Conservation (phyloP, 2,888 invertebrate species). For the Erpobdella octoculata region DNA sequence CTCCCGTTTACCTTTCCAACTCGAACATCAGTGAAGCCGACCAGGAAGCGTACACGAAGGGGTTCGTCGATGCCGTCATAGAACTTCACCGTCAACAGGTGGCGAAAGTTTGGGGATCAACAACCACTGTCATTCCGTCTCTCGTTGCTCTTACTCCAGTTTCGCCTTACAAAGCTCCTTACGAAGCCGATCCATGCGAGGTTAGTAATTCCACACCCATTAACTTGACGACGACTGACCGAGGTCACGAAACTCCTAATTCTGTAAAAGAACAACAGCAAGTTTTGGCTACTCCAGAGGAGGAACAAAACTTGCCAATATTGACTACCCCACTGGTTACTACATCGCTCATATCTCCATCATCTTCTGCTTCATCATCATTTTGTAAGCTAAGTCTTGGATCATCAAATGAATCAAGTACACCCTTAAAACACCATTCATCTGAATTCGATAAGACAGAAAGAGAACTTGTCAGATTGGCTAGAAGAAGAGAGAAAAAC, state of each 20-base stretch:
- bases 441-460: neutral
- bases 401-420: neutral
- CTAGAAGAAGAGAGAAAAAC: constrained; percentile 20
- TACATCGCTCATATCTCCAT: constrained; percentile 18
- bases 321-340: neutral
- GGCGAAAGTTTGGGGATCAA: constrained; percentile 60
- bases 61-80: constrained; percentile 68
- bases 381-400: neutral
- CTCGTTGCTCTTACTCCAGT: constrained; percentile 28
- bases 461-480: constrained; percentile 19
- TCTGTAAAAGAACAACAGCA: neutral
- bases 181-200: neutral
- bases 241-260: neutral
- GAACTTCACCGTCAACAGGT: constrained; percentile 57
- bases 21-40: constrained; percentile 53
- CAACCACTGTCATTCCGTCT: constrained; percentile 12
- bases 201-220: constrained; percentile 16
- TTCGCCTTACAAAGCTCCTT: constrained; percentile 59
- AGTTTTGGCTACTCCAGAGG: neutral
- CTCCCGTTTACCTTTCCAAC: constrained; percentile 20
- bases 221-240: constrained; percentile 20
- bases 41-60: constrained; percentile 58
- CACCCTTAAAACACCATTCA: neutral
- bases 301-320: constrained; percentile 4
- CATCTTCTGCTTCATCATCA: neutral